phyloP scores from a whole-genome alignment of 92 coral and sea anemone genomes.

The Pocillopora grandis region DNA sequence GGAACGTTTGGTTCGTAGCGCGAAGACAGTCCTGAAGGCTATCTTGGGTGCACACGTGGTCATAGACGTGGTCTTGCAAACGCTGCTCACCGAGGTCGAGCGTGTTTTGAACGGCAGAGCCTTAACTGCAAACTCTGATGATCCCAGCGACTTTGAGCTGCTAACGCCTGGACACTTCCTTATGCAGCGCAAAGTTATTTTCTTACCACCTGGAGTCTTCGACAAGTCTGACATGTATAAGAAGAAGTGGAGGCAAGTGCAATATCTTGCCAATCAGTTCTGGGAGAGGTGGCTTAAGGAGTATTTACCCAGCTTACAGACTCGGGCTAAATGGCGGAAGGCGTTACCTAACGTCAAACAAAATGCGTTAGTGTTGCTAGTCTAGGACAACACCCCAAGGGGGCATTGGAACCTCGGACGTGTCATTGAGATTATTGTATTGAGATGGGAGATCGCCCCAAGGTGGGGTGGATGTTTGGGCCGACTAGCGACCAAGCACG shows the following conservation, averaged over 20 bases:
- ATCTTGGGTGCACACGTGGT: conserved; percentile 32
- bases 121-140: conserved; percentile 39
- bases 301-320: conserved; percentile 59
- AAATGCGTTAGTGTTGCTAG: conserved; percentile 52
- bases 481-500: too few species aligned
- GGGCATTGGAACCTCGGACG: conserved; percentile 66
- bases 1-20: conserved; percentile 54
- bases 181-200: conserved; percentile 36
- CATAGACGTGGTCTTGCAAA: conserved; percentile 13
- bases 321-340: conserved; percentile 50
- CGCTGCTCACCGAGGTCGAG: conserved; percentile 41
- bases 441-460: conserved; percentile 25
- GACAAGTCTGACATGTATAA: conserved; percentile 16
- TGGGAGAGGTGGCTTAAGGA: conserved; percentile 62
- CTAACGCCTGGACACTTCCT: conserved; percentile 42
- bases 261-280: conserved; percentile 57
- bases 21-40: conserved; percentile 26
- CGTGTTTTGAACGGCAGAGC: conserved; percentile 39
- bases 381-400: conserved; percentile 49
- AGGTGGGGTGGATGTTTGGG: conserved; percentile 62
- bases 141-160: conserved; percentile 43
- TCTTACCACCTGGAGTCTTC: conserved; percentile 44
- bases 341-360: conserved; percentile 38
- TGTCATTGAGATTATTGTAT: conserved; percentile 7
- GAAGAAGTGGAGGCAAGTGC: conserved; percentile 35